Conservation (phyloP, 2,797 vertebrate species). For the Mus minutoides region DNA sequence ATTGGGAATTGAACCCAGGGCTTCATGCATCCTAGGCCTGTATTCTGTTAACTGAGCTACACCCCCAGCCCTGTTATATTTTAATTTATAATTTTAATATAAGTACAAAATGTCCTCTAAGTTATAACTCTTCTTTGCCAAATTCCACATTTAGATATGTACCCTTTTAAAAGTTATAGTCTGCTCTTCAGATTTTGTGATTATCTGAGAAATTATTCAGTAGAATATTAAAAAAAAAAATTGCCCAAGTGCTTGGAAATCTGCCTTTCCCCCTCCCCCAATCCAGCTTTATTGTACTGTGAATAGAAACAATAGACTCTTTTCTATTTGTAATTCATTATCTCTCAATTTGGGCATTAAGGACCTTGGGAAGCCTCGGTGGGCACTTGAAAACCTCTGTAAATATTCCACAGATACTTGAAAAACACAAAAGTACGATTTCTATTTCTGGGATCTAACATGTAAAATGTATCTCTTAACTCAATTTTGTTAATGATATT, state of each 20-base stretch:
- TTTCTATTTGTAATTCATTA: constrained; percentile 49
- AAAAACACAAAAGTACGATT: constrained; percentile 45
- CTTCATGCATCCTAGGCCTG: background rate
- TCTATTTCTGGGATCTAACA: constrained; percentile 27
- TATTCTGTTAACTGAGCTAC: background rate
- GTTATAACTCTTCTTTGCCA: constrained; percentile 13
- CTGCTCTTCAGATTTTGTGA: constrained; percentile 24
- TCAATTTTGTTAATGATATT: constrained; percentile 49
- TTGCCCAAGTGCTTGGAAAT: background rate
- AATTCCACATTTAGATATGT: constrained; percentile 16
- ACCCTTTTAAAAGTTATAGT: constrained; percentile 29
- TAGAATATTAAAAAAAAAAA: background rate
- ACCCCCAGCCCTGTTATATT: background rate
- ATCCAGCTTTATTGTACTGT: background rate
- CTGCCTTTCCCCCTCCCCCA: background rate
- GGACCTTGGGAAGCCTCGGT: background rate
- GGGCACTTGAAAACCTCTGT: constrained; percentile 49
- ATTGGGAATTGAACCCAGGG: background rate
- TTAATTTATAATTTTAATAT: constrained; percentile 23
- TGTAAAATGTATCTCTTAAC: constrained; percentile 55
- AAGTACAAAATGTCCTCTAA: constrained; percentile 51
- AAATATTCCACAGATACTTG: constrained; percentile 25
- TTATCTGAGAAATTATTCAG: constrained; percentile 47
- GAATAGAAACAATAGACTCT: constrained; percentile 25
- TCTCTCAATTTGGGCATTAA: constrained; percentile 53